Evolutionary conservation across 2,888 invertebrate species (phyloP), one percentile per base, ranked within the genome.

Genomic region (Lingula anatina): DNA sequence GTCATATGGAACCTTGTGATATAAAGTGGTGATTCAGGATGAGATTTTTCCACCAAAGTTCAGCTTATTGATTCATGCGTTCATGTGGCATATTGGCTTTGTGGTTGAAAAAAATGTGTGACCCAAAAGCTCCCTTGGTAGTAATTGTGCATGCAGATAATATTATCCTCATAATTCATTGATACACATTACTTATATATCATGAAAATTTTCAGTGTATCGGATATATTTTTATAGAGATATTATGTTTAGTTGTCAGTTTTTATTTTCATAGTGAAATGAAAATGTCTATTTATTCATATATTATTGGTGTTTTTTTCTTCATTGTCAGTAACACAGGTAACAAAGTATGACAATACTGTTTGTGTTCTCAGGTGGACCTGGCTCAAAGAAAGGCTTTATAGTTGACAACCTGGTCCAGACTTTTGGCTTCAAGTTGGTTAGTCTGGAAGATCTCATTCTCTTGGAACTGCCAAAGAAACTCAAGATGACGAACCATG

Each of bases 331-430:
- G n/a, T 35, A n/a, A n/a, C 12, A n/a, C 35, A n/a, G n/a, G n/a
- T n/a, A n/a, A n/a, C n/a, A n/a, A n/a, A n/a, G n/a, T 47, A 23
- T 42, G 2, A 42, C 18, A 26, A 24, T 40, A 9, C 23, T 18
- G 43, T 23, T 49, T 55, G 1, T 40, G 15, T 27, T 50, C 56
- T 5, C 56, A 75, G 75, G 75, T 37, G 75, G 75, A 1, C 75
- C 75, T 12, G 72, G 73, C 0, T 71, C 72, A 25, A 66, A 66
- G 50, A 75, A 75, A 53, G 75, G 75, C 0, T 60, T 66, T 25
- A 59, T 74, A 36, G 59, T 73, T 20, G 67, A 71, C 41, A 70
- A 75, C 47, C 50, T 75, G 39, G 53, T 64, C 40, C 59, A 64
- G 46, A 64, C 67, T 7, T 75, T 67, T 57, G 69, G 66, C 21